Base-by-base conservation (phyloP, 1,140 invertebrate genomes). In the Ceratina japonica region DNA sequence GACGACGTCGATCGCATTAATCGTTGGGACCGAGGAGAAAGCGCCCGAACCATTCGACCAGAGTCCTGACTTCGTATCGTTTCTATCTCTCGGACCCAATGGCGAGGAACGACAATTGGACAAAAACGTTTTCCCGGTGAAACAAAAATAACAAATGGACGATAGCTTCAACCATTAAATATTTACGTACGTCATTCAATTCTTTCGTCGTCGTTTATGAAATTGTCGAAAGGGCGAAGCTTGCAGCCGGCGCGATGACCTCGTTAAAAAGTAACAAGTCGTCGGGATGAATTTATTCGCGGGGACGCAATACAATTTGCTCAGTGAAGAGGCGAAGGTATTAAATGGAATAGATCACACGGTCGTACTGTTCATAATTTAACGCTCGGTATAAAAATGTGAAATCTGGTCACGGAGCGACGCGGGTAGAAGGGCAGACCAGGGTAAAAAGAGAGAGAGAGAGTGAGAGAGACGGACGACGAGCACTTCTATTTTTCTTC, bases 1-100 rank as follows among this genome's bases (percentile, higher is more conserved):
- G n/a, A 15, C 37, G 15, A n/a, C 20, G 8, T 59, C 27, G 56
- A 71, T 77, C 58, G 44, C 58, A 62, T 77, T 77, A 71, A 77
- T 71, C 62, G 64, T 5, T 0, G 2, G 37, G 37, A 10, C 37
- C 37, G 10, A 44, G 3, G 5, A 2, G 10, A 56, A 18, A 56
- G 54, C 37, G 10, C 3, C 37, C 37, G 22, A 16, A 66, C 4
- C 3, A 20, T 1, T 12, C 15, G 15, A 51, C 37, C 37, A 0
- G 5, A 10, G 10, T 8, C 37, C 37, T 44, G 0, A 44, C 37
- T 10, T 10, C 37, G 37, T 44, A 44, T 44, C 37, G 37, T 44
- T 44, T 44, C 37, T 44, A 44, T 44, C 37, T 44, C 37, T 44
- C 37, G 37, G 37, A 44, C 37, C 37, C 10, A 44, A 44, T 0